Percentiles rank a stretch among this genome's conserved stretches.
These are phyloP conservation scores for Trinorchestia longiramus DNA, from an alignment of 1,140 invertebrate genomes.

Conservation along the genomic window DNA sequence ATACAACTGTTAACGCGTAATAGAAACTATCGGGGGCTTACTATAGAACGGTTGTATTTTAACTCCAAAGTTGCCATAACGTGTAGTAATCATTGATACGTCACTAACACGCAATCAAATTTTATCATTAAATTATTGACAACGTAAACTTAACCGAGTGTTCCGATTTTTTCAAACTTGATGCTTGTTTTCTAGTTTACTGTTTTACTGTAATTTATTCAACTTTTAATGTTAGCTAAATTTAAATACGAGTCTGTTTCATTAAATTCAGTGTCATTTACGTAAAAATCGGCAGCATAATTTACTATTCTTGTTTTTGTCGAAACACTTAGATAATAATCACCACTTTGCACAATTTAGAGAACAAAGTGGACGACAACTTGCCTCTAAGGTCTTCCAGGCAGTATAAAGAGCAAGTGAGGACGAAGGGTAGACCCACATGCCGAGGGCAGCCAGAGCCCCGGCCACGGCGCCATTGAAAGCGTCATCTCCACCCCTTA, in stretches of 20 bases:
- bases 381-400: conserved; percentile 14
- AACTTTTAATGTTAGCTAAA: not conserved
- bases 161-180: not conserved
- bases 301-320: too few relatives aligned
- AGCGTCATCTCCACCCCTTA: not conserved
- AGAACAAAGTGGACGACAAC: not conserved
- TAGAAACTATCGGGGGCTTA: too few relatives aligned
- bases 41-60: too few relatives aligned
- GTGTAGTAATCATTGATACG: not conserved
- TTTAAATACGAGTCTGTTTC: not conserved
- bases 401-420: conserved; percentile 16
- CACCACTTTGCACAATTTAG: not conserved
- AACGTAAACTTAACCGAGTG: not conserved
- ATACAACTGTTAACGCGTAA: too few relatives aligned
- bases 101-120: not conserved
- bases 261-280: not conserved
- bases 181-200: not conserved
- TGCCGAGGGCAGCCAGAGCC: conserved; percentile 4
- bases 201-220: not conserved
- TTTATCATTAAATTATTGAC: not conserved
- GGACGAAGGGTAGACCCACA: not conserved
- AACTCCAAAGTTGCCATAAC: not conserved
- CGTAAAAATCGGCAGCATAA: too few relatives aligned
- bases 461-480: conserved; percentile 11
- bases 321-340: not conserved